phyloP scores from a whole-genome alignment of 2,797 vertebrate genomes.

The Schizopygopsis pylzovi region DNA sequence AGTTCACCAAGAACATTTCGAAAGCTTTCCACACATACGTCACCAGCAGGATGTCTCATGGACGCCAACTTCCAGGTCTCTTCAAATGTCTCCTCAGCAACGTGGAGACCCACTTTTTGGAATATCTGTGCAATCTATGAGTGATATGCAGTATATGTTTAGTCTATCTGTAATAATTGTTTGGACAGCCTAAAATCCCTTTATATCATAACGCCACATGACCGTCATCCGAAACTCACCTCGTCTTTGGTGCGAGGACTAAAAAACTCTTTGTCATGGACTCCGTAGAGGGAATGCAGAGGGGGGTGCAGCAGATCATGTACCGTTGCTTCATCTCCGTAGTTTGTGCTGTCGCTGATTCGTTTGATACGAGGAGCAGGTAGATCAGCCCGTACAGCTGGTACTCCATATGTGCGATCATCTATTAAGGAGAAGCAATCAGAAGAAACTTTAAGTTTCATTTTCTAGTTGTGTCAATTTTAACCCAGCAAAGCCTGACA shows the following conservation, averaged over 20 bases:
- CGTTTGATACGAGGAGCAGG: constrained; percentile 77
- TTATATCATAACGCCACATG: background rate
- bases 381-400: constrained; percentile 81
- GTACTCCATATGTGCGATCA: constrained; percentile 76
- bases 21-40: constrained; percentile 85
- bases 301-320: constrained; percentile 80
- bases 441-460: background rate
- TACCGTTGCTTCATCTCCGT: constrained; percentile 78
- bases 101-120: constrained; percentile 75
- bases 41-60: constrained; percentile 76
- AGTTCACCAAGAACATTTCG: constrained; percentile 79
- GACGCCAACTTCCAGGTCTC: constrained; percentile 85
- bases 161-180: background rate
- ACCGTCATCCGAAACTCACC: constrained; percentile 69
- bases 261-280: constrained; percentile 82
- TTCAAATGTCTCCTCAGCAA: constrained; percentile 83
- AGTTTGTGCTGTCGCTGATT: constrained; percentile 82
- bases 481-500: background rate
- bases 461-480: background rate
- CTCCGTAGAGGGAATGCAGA: constrained; percentile 76
- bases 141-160: background rate
- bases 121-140: constrained; percentile 85
- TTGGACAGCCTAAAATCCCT: background rate
- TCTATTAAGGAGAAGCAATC: constrained; percentile 64
- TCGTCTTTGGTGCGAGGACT: constrained; percentile 82